Base-by-base conservation (phyloP, 1,140 invertebrate species). In the Aleiodes sp. region DNA sequence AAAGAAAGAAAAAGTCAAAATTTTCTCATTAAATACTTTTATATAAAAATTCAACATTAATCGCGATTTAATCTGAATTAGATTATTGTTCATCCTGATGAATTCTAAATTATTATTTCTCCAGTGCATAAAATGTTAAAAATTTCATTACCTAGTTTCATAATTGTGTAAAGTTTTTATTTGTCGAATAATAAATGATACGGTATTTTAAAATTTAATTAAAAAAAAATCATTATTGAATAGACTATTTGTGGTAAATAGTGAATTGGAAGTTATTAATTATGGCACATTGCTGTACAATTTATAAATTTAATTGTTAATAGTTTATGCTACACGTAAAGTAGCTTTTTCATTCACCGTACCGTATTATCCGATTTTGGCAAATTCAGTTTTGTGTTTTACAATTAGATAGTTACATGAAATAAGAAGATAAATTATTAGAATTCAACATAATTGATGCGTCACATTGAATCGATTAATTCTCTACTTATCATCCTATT, bases 201-300 rank as follows among this genome's bases (percentile, higher is more conserved):
- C 4, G 14, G 46, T 9, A 52, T 52, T 9, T 16, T 52, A 16
- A 52, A 52, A 2, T 16, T 21, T 64, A 46, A 64, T 64, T 46
- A 1, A 46, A 33, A 33, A 6, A 43, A 19, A 9, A 26, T 64
- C 7, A 39, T 21, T 8, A 1, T 39, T 9, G 16, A 60, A 35
- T 60, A 59, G 7, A 68, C 21, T 28, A 43, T 61, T 26, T 46
- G 33, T 29, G 8, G 16, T 12, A 28, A 62, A 24, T 31, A 19
- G 33, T 57, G 29, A 59, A 46, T 26, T 56, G 33, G 31, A 66
- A 57, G 52, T 31, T 39, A n/a, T 3, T 14, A 43, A 46, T 68
- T 68, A 68, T 68, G 65, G 65, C 65, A 68, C 65, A 41, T 60
- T 52, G 35, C 65, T 68, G 56, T 61, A 39, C 56, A 68, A 29